These are phyloP conservation scores for Morpho helenor DNA, from an alignment of 2,888 invertebrate species.

Conservation along the genomic window DNA sequence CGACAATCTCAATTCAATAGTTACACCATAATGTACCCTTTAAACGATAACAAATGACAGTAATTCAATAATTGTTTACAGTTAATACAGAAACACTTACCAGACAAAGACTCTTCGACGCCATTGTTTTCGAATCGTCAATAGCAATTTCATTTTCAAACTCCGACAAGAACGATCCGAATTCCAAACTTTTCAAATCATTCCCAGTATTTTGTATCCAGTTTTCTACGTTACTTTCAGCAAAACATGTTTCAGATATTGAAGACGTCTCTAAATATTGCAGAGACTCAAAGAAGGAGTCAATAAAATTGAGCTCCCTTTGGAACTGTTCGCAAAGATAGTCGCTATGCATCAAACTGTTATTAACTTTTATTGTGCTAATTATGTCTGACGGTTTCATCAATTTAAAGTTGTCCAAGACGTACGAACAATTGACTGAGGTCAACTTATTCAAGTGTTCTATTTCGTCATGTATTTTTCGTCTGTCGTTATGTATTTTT, in stretches of 20 bases:
- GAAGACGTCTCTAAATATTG: conserved; percentile 66
- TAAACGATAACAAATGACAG: conserved; percentile 24
- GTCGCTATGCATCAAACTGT: conserved; percentile 51
- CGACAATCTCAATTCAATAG: not conserved
- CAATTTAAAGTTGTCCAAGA: conserved; percentile 52
- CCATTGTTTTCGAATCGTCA: conserved; percentile 66
- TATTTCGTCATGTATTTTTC: conserved; percentile 26
- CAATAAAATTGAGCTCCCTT: conserved; percentile 68
- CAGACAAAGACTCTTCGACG: conserved; percentile 74
- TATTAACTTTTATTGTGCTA: conserved; percentile 60
- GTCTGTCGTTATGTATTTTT: conserved; percentile 17
- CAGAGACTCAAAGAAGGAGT: conserved; percentile 71
- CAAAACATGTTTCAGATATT: conserved; percentile 47
- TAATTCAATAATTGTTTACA: conserved; percentile 49
- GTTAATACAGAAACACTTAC: conserved; percentile 63
- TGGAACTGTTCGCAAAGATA: conserved; percentile 67
- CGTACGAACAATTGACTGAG: conserved; percentile 48
- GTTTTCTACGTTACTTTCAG: conserved; percentile 45
- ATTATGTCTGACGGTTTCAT: conserved; percentile 71
- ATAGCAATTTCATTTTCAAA: conserved; percentile 54
- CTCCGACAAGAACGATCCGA: conserved; percentile 53
- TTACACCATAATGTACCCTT: conserved; percentile 11
- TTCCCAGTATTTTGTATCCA: conserved; percentile 47
- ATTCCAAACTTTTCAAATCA: conserved; percentile 48
- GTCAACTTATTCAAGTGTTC: conserved; percentile 38